phyloP scores from a whole-genome alignment of 2,888 invertebrate species.

The Drosophila nigritarsus region DNA sequence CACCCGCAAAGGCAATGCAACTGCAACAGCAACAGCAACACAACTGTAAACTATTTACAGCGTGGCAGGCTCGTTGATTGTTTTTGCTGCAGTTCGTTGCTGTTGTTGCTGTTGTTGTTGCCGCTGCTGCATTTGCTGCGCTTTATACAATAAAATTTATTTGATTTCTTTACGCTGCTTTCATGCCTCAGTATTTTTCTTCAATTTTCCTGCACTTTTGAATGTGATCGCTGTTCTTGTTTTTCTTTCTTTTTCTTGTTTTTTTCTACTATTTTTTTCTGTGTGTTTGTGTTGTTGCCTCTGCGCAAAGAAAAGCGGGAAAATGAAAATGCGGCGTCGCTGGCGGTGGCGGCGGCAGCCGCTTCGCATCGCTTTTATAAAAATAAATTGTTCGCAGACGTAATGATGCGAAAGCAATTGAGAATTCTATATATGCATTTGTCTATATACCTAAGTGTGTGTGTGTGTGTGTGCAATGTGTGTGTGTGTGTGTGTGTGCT shows the following conservation, averaged over 20 bases:
- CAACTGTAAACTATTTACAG: constrained; percentile 79
- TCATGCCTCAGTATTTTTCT: constrained; percentile 76
- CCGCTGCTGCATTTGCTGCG: constrained; percentile 55
- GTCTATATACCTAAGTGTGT: constrained; percentile 41
- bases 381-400: constrained; percentile 81
- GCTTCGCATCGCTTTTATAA: constrained; percentile 74
- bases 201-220: constrained; percentile 77
- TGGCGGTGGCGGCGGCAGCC: constrained; percentile 46
- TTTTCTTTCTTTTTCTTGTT: constrained; percentile 27
- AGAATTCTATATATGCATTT: constrained; percentile 77
- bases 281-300: constrained; percentile 12
- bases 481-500: constrained; percentile 60
- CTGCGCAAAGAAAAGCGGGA: constrained; percentile 60
- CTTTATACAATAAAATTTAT: constrained; percentile 79
- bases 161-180: constrained; percentile 77
- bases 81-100: constrained; percentile 60
- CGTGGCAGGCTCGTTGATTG: constrained; percentile 69
- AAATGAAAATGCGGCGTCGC: constrained; percentile 60
- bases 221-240: constrained; percentile 60
- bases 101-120: constrained; percentile 16
- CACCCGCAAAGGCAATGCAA: constrained; percentile 60
- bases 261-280: constrained; percentile 17
- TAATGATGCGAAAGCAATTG: constrained; percentile 82
- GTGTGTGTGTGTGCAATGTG: constrained; percentile 36
- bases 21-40: constrained; percentile 25